These are phyloP conservation scores for Lithobates sylvaticus DNA, from an alignment of 2,797 vertebrate species.

Conservation along the genomic window DNA sequence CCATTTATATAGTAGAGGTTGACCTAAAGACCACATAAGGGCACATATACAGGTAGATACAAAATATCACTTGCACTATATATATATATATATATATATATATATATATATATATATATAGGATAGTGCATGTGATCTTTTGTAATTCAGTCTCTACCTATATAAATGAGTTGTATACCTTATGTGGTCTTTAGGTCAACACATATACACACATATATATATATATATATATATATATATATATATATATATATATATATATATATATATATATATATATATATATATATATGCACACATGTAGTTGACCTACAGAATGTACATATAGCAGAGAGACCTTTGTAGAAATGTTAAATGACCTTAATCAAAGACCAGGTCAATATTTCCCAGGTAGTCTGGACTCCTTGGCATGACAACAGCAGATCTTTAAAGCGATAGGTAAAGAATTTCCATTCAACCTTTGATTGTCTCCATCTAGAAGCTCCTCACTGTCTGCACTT, in stretches of 20 bases:
- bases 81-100: no score
- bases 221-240: neutral
- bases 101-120: no score
- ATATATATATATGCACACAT: neutral
- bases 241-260: neutral
- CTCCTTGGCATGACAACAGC: slow-evolving; percentile 18
- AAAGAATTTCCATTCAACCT: slow-evolving; percentile 30
- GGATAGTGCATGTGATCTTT: no score
- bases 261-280: neutral
- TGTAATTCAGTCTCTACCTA: no score
- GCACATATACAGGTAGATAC: no score
- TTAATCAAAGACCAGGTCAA: no score
- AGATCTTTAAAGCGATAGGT: slow-evolving; percentile 40
- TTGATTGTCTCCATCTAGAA: slow-evolving; percentile 1
- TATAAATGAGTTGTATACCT: no score
- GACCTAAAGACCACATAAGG: no score
- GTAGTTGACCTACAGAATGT: neutral
- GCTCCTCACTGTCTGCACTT: slow-evolving; percentile 23
- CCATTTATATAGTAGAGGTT: no score
- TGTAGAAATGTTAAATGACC: no score
- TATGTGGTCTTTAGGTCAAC: no score
- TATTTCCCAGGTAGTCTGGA: slow-evolving; percentile 25
- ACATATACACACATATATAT: neutral
- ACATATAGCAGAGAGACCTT: neutral
- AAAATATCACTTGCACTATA: no score